Evolutionary conservation across 2,888 invertebrate genomes (phyloP).

Genomic region (Athrips mouffetella): DNA sequence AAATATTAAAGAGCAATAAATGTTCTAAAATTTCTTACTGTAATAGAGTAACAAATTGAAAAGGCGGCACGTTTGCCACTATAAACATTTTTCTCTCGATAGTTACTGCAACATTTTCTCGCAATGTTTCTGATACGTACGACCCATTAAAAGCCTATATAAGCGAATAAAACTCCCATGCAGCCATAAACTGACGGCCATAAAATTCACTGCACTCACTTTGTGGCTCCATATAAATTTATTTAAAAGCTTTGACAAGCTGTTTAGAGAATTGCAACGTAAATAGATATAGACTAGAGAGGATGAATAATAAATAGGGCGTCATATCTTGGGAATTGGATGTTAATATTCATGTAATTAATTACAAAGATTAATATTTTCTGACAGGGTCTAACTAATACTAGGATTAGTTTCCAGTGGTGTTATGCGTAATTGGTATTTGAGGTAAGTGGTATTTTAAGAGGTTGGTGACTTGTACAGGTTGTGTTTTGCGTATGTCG

Average conservation of each 20-base stretch:
- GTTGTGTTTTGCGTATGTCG: too few species aligned
- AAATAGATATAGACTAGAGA: conserved; percentile 27
- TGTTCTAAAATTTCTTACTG: background rate
- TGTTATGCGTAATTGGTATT: too few species aligned
- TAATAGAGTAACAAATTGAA: conserved; percentile 5
- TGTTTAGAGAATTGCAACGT: conserved; percentile 29
- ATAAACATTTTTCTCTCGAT: conserved; percentile 20
- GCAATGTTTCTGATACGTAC: conserved; percentile 53
- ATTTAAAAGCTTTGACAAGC: conserved; percentile 48
- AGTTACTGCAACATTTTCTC: conserved; percentile 35
- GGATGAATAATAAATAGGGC: conserved; percentile 21
- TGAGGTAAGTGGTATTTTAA: too few species aligned
- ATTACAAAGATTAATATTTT: too few species aligned
- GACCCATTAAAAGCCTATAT: conserved; percentile 65
- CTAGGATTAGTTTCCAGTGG: too few species aligned
- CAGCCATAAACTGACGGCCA: conserved; percentile 56
- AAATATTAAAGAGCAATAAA: conserved; percentile 14
- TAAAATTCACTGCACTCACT: conserved; percentile 67
- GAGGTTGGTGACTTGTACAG: too few species aligned
- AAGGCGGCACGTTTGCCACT: conserved; percentile 9
- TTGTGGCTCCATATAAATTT: conserved; percentile 56
- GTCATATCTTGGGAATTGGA: conserved; percentile 27
- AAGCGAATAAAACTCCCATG: conserved; percentile 67
- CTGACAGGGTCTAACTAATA: too few species aligned
- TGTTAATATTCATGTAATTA: conserved; percentile 2